Evolutionary conservation across 2,888 invertebrate species (phyloP), one percentile per base, ranked within the genome.

Genomic region (Trachelus stipa): DNA sequence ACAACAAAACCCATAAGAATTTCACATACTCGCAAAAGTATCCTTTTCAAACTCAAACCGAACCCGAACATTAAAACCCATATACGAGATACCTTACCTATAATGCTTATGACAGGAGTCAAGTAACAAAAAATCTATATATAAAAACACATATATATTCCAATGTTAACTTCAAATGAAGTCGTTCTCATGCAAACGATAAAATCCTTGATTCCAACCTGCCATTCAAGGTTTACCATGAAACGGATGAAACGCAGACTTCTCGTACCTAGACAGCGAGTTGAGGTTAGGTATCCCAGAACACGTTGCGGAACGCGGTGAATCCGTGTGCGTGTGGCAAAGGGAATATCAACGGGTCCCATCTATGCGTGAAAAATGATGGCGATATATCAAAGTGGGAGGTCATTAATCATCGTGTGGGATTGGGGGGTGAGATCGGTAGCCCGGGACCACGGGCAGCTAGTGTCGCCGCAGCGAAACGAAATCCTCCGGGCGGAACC

Each of bases 291-390:
- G 40, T 40, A 40, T 15, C 40, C 23, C 23, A 15, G 40, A 40
- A 23, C 6, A 40, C 40, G 40, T 40, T 40, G 23, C 23, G 40
- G 40, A 40, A 40, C 40, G 40, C 40, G 23, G 40, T 40, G 40
- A 6, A 40, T 40, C 40, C 74, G 74, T 34, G 35, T 73, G 74
- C 23, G 35, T 73, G 74, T 80, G 80, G 82, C 69, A 77, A 78
- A 81, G 81, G 83, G 84, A 83, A 83, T 88, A 89, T 88, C 88
- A 87, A 80, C 83, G 83, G 79, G 81, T 87, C 84, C 83, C 85
- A 89, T 89, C 89, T 88, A 89, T 87, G 85, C 87, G 85, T 90
- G 88, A 89, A 89, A 89, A 89, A 89, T 88, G 88, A 89, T 85
- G 83, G 87, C 81, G 82, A 87, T 89, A 85, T 85, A 89, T 89